Base-by-base conservation (phyloP, 2,888 invertebrate genomes). In the Muschampia plurimacula region DNA sequence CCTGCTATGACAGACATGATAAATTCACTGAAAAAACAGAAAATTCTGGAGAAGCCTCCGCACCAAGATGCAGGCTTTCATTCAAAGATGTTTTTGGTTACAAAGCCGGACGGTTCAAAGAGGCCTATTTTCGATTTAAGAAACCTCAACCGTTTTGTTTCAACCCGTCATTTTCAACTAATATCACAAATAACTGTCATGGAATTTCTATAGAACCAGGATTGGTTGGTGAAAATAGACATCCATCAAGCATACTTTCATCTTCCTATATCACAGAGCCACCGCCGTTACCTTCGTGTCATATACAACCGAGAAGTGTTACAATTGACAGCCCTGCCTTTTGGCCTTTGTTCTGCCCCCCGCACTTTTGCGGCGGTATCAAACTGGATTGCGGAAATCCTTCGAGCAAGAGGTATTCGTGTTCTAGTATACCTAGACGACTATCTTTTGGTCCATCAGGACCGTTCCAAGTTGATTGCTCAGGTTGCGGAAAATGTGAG, bases 361-460 rank as follows among this genome's bases (percentile, higher is more conserved):
- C 22, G 55, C 22, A 55, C 15, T 22, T 55, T 55, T 9, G 55
- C 55, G 3, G 55, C 22, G 9, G 22, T 55, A 15, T 55, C 22
- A n/a, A 55, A 55, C 22, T 55, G 55, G 55, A 55, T 55, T 22
- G 55, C 55, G 55, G 55, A 55, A 22, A 55, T 55, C 55, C 55
- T 55, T 15, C 15, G 55, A 55, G 22, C 8, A 55, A 55, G 9
- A 55, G 55, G 55, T 55, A 55, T 55, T 55, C 55, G 55, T 55
- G 22, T 55, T 55, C 55, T 55, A 55, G 55, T 55, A 2, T 55
- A 55, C 22, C 8, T 55, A 55, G 55, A 55, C 55, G 55, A 55
- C 6, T 55, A 55, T 15, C 55, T 55, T 22, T 55, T 55, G 55
- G 55, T 55, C 22, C 55, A 22, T 22, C 55, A 55, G 55, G 55